These are phyloP conservation scores for Cydia splendana DNA, from an alignment of 1,140 invertebrate genomes.

Conservation along the genomic window DNA sequence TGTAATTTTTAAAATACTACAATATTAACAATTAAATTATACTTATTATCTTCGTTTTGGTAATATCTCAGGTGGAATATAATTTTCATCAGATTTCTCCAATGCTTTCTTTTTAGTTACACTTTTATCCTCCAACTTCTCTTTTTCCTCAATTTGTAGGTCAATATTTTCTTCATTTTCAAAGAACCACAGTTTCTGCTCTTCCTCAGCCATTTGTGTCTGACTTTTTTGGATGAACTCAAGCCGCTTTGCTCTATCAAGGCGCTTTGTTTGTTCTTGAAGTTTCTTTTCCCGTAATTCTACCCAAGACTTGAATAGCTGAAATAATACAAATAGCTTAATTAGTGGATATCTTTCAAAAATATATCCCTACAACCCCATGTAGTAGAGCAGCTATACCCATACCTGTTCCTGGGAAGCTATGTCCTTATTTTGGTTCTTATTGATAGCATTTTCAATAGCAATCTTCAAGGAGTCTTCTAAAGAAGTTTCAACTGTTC, in stretches of 20 bases:
- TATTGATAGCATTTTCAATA: slow-evolving; percentile 79
- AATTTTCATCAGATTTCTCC: slow-evolving; percentile 80
- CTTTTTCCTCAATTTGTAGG: slow-evolving; percentile 83
- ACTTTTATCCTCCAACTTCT: slow-evolving; percentile 75
- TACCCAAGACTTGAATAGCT: slow-evolving; percentile 83
- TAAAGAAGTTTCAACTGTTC: slow-evolving; percentile 53
- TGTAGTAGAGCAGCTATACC: too few relatives aligned
- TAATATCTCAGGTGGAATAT: slow-evolving; percentile 84
- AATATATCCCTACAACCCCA: not conserved
- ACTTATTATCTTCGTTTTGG: slow-evolving; percentile 52
- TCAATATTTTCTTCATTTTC: slow-evolving; percentile 88
- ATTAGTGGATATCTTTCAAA: not conserved
- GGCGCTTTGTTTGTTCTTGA: slow-evolving; percentile 80
- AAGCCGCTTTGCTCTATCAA: slow-evolving; percentile 79
- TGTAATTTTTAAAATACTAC: slow-evolving; percentile 3
- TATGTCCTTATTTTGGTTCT: slow-evolving; percentile 80
- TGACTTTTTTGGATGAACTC: slow-evolving; percentile 82
- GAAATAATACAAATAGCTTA: slow-evolving; percentile 47
- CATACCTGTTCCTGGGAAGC: slow-evolving; percentile 78
- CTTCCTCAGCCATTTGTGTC: slow-evolving; percentile 80
- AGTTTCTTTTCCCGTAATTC: slow-evolving; percentile 79
- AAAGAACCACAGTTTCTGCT: slow-evolving; percentile 88
- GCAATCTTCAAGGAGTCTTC: slow-evolving; percentile 75
- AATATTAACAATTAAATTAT: slow-evolving; percentile 14
- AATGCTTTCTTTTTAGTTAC: slow-evolving; percentile 74